Percentiles rank a stretch among this genome's conserved stretches.
phyloP scores from a whole-genome alignment of 37 sponge, comb jelly and placozoan genomes.

The Ephydatia muelleri region DNA sequence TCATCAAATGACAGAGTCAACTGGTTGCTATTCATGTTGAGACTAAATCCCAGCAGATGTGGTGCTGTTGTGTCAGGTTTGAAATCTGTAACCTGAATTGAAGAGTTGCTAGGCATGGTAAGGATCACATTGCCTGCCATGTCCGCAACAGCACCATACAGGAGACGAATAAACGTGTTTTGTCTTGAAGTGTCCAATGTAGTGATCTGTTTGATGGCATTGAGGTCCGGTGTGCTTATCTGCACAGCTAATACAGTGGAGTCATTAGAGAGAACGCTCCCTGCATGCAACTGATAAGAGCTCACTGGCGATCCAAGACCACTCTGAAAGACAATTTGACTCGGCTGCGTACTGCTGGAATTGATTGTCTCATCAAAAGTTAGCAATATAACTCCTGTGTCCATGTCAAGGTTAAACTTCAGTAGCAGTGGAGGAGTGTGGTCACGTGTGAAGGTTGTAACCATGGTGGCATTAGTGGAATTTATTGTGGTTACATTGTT shows the following conservation, averaged over 20 bases:
- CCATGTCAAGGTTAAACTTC: slow-evolving; percentile 67
- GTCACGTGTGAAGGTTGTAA: slow-evolving; percentile 46
- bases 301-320: background rate
- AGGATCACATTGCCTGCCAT: slow-evolving; percentile 70
- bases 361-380: slow-evolving; percentile 85
- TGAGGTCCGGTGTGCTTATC: slow-evolving; percentile 54
- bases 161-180: slow-evolving; percentile 49
- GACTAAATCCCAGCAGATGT: slow-evolving; percentile 51
- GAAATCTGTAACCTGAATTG: slow-evolving; percentile 47
- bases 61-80: slow-evolving; percentile 72
- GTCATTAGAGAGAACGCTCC: slow-evolving; percentile 43
- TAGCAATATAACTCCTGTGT: slow-evolving; percentile 61
- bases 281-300: slow-evolving; percentile 32
- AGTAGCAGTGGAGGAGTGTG: slow-evolving; percentile 50
- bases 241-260: slow-evolving; percentile 59
- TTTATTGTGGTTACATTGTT: slow-evolving; percentile 51
- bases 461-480: slow-evolving; percentile 38
- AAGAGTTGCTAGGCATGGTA: slow-evolving; percentile 19
- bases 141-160: slow-evolving; percentile 52
- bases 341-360: slow-evolving; percentile 22
- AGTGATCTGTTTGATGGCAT: slow-evolving; percentile 54
- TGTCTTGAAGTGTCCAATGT: slow-evolving; percentile 26
- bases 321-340: slow-evolving; percentile 49
- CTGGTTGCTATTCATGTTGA: slow-evolving; percentile 68
- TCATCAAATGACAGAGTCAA: slow-evolving; percentile 81